These are phyloP conservation scores for Trochalopteron elliotii DNA, from an alignment of 2,113 vertebrate genomes.

Conservation along the genomic window DNA sequence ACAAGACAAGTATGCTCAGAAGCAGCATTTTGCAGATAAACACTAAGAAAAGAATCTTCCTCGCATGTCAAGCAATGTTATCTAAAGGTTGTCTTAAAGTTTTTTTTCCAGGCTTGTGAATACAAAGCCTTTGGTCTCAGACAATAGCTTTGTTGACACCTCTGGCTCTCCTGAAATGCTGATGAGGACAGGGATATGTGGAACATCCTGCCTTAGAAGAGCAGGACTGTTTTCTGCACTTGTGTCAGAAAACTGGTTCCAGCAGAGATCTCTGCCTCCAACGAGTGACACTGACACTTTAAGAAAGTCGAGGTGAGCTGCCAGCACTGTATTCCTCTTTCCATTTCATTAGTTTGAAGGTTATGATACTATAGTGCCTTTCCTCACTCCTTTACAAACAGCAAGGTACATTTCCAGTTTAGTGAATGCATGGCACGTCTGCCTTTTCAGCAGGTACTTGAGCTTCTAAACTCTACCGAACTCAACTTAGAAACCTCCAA, in stretches of 20 bases:
- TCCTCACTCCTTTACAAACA: not conserved
- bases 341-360: not conserved
- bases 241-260: not conserved
- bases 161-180: not conserved
- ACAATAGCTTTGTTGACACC: not conserved
- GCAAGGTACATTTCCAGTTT: not conserved
- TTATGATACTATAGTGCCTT: not conserved
- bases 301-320: not conserved
- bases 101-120: not conserved
- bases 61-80: not conserved
- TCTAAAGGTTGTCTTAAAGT: not conserved
- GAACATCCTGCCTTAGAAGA: not conserved
- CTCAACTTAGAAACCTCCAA: not conserved
- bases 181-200: not conserved
- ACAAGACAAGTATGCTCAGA: not conserved
- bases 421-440: not conserved
- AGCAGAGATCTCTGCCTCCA: not conserved
- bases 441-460: not conserved
- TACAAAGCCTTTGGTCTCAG: not conserved
- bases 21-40: not conserved
- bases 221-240: not conserved
- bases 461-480: not conserved
- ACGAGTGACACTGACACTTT: not conserved
- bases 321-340: not conserved
- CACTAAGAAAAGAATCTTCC: not conserved